These are phyloP conservation scores for Pygmarrhopalites habei DNA, from an alignment of 1,140 invertebrate genomes.

Conservation along the genomic window DNA sequence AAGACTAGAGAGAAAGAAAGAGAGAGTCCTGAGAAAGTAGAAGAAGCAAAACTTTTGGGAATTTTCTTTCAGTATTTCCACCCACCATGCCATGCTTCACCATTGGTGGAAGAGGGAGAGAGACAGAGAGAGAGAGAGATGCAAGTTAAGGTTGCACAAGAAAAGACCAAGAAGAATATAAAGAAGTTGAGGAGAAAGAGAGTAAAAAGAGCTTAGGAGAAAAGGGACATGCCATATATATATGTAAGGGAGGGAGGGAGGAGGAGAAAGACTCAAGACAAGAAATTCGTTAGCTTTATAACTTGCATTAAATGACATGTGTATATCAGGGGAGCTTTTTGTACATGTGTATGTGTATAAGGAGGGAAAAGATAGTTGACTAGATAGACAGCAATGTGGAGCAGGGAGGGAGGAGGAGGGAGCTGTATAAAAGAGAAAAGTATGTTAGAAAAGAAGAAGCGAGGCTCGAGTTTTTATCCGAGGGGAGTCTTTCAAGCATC, in stretches of 20 bases:
- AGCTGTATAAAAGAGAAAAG: too few species aligned
- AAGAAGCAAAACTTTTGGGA: conserved; percentile 24
- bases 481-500: conserved; percentile 4
- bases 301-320: too few species aligned
- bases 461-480: conserved; percentile 21
- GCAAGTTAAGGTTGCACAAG: too few species aligned
- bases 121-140: too few species aligned
- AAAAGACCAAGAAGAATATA: too few species aligned
- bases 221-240: too few species aligned
- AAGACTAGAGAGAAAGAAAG: conserved; percentile 4
- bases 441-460: too few species aligned
- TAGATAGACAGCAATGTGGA: not conserved
- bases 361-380: not conserved
- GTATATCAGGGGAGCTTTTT: not conserved
- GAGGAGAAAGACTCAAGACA: not conserved
- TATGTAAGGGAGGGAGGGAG: not conserved
- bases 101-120: too few species aligned
- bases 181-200: too few species aligned
- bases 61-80: conserved; percentile 17
- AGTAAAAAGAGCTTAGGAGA: too few species aligned
- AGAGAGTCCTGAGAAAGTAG: not conserved
- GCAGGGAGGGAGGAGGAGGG: not conserved
- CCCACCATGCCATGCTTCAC: not conserved
- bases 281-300: too few species aligned
- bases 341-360: not conserved